Percentiles rank a stretch among this genome's conserved stretches.
These are phyloP conservation scores for Manis javanica DNA, from an alignment of 2,797 vertebrate genomes.

Conservation along the genomic window DNA sequence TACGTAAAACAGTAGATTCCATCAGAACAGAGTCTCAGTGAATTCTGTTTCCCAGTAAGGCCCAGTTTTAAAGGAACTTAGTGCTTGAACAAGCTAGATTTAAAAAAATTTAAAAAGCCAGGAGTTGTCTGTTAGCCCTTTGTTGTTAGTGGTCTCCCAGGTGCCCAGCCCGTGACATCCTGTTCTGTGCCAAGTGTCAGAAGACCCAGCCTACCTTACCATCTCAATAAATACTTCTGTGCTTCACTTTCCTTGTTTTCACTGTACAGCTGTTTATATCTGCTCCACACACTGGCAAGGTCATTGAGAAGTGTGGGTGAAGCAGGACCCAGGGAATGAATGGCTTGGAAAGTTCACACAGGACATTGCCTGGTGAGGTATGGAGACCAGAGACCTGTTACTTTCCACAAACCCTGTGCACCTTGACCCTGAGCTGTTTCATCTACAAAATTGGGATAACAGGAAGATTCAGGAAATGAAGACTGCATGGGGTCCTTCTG, in stretches of 20 bases:
- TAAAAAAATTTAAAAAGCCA: background rate
- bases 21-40: background rate
- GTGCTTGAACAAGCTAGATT: background rate
- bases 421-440: background rate
- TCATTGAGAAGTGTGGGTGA: background rate
- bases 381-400: background rate
- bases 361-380: background rate
- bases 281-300: background rate
- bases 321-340: background rate
- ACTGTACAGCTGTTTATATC: background rate
- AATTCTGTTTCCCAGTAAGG: background rate
- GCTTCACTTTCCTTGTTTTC: background rate
- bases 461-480: background rate
- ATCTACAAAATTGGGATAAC: background rate
- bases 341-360: background rate
- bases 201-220: background rate
- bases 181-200: background rate
- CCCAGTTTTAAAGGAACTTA: background rate
- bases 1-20: background rate
- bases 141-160: background rate
- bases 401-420: background rate
- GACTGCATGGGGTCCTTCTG: rapidly evolving
- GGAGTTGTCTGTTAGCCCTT: background rate
- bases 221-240: background rate
- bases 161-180: too few species aligned